Evolutionary conservation across 2,797 vertebrate genomes (phyloP).

Genomic region (Helarctos malayanus): DNA sequence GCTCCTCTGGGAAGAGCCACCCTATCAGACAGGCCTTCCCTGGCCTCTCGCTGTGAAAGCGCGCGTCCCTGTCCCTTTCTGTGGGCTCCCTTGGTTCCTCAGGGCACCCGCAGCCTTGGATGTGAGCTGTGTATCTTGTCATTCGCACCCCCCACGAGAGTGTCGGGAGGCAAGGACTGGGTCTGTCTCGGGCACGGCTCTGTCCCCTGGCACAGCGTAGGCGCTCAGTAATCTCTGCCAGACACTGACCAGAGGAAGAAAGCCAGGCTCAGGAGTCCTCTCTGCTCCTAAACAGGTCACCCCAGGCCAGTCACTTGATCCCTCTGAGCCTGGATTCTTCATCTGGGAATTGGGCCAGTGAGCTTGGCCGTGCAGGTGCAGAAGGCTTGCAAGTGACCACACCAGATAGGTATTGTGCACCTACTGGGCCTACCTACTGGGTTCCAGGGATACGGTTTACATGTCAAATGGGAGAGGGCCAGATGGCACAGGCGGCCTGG

Average conservation of each 20-base stretch:
- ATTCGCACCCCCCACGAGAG: fast-evolving
- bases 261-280: background rate
- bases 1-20: too few relatives aligned
- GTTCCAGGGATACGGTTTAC: fast-evolving
- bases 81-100: too few relatives aligned
- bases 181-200: background rate
- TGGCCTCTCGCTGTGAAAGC: fast-evolving
- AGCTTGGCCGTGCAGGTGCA: background rate
- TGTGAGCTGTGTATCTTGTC: background rate
- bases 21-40: background rate
- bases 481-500: fast-evolving
- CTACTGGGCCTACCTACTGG: background rate
- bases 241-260: background rate
- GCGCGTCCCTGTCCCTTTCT: fast-evolving
- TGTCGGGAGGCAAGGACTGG: background rate
- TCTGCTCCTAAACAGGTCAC: background rate
- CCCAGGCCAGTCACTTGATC: background rate
- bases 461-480: background rate
- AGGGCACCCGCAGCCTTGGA: fast-evolving
- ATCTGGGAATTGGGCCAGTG: background rate
- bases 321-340: fast-evolving
- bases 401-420: fast-evolving
- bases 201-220: background rate
- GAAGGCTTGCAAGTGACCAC: background rate
- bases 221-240: background rate